Evolutionary conservation across 2,113 vertebrate genomes (phyloP).

Genomic region (Blennius ocellaris): DNA sequence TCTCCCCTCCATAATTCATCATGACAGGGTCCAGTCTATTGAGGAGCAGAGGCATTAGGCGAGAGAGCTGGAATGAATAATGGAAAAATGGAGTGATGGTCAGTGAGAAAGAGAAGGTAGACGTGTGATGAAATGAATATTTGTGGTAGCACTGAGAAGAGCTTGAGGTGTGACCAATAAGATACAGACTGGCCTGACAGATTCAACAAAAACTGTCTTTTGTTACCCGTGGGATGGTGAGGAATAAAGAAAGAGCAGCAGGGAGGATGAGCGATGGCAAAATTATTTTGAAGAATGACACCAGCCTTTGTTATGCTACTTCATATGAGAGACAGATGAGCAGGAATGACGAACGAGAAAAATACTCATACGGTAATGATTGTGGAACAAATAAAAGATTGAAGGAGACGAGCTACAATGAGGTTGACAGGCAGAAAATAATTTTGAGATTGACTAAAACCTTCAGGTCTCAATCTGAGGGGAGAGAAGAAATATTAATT

Average conservation of each 20-base stretch:
- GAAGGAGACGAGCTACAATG: neutral
- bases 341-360: conserved; percentile 30
- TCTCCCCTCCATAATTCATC: conserved; percentile 49
- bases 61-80: conserved; percentile 49
- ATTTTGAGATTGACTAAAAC: conserved; percentile 31
- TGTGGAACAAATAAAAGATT: conserved; percentile 8
- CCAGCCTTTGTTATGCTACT: conserved; percentile 1
- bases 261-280: neutral
- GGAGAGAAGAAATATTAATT: conserved; percentile 2
- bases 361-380: conserved; percentile 24
- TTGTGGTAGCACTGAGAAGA: conserved; percentile 19
- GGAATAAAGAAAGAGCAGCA: neutral
- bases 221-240: neutral
- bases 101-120: conserved; percentile 31
- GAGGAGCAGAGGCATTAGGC: conserved; percentile 41
- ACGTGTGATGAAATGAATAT: conserved; percentile 52
- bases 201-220: conserved; percentile 31
- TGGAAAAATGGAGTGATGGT: conserved; percentile 52
- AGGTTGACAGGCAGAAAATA: conserved; percentile 15
- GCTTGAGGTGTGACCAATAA: conserved; percentile 57
- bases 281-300: conserved; percentile 9
- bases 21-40: conserved; percentile 42
- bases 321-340: conserved; percentile 19
- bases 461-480: conserved; percentile 7
- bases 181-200: conserved; percentile 41